These are phyloP conservation scores for Eupithecia insigniata DNA, from an alignment of 2,888 invertebrate species.

Conservation along the genomic window DNA sequence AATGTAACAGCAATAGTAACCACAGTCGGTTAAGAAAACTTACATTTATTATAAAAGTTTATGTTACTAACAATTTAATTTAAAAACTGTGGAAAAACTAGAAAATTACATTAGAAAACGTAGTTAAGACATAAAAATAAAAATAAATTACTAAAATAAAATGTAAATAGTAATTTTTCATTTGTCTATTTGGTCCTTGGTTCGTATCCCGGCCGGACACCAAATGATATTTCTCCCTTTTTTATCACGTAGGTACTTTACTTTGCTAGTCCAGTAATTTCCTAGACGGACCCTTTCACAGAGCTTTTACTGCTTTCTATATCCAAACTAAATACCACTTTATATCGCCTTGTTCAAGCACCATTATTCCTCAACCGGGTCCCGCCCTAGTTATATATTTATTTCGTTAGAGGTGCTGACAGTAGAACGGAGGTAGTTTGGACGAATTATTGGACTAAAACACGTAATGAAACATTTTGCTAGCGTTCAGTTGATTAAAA, in stretches of 20 bases:
- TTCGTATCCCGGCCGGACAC: not conserved
- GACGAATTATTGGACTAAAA: not conserved
- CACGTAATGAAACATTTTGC: slow-evolving; percentile 1
- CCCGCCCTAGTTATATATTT: slow-evolving; percentile 5
- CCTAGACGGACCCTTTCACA: not conserved
- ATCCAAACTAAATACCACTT: not conserved
- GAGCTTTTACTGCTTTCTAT: not conserved
- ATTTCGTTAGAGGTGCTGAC: not conserved
- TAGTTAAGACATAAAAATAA: too few species aligned
- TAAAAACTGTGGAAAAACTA: not conserved
- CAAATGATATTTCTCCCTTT: not conserved
- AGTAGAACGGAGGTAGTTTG: slow-evolving; percentile 5
- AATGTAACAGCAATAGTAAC: too few species aligned
- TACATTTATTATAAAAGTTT: too few species aligned
- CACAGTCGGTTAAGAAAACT: too few species aligned
- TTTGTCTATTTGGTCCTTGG: too few species aligned
- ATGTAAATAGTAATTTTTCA: too few species aligned
- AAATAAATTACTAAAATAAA: not conserved
- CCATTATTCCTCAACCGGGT: not conserved
- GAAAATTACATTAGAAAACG: not conserved
- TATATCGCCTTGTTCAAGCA: not conserved
- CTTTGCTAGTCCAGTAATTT: slow-evolving; percentile 10
- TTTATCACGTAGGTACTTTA: not conserved
- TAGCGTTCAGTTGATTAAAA: slow-evolving; percentile 5
- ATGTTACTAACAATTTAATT: too few species aligned